phyloP scores from a whole-genome alignment of 2,888 invertebrate species.

The Osedax frankpressi region DNA sequence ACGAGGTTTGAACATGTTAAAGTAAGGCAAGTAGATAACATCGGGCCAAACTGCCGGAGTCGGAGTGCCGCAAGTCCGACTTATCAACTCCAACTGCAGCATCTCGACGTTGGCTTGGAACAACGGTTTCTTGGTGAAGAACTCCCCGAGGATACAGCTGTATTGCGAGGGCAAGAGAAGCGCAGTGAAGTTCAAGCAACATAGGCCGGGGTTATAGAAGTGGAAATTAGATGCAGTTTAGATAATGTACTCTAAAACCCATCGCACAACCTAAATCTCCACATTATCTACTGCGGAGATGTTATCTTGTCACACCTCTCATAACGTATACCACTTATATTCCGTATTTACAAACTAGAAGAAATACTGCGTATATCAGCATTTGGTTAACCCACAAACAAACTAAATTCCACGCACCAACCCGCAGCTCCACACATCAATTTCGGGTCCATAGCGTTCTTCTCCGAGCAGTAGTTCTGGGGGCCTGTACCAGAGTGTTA shows the following conservation, averaged over 20 bases:
- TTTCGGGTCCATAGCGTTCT: slow-evolving; percentile 89
- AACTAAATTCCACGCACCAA: too few relatives aligned
- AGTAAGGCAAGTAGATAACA: slow-evolving; percentile 80
- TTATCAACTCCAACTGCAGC: slow-evolving; percentile 84
- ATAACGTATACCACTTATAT: too few relatives aligned
- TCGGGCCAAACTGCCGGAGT: slow-evolving; percentile 91
- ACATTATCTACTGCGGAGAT: too few relatives aligned
- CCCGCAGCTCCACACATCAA: slow-evolving; percentile 98
- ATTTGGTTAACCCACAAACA: too few relatives aligned
- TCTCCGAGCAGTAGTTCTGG: slow-evolving; percentile 91
- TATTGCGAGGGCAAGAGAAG: slow-evolving; percentile 19
- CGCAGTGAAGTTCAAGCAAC: too few relatives aligned
- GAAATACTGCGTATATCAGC: too few relatives aligned
- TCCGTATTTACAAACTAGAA: too few relatives aligned
- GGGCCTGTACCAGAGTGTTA: slow-evolving; percentile 96
- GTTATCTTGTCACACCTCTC: too few relatives aligned
- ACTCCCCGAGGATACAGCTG: slow-evolving; percentile 85
- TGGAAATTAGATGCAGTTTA: too few relatives aligned
- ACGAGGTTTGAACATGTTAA: slow-evolving; percentile 79
- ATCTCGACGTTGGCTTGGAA: slow-evolving; percentile 88
- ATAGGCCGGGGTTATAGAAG: too few relatives aligned
- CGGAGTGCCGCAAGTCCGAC: slow-evolving; percentile 84
- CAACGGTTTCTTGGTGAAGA: slow-evolving; percentile 85
- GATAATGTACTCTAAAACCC: too few relatives aligned
- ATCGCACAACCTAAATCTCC: too few relatives aligned